Evolutionary conservation across 2,888 invertebrate genomes (phyloP).

Genomic region (Stenchaetothrips biformis): DNA sequence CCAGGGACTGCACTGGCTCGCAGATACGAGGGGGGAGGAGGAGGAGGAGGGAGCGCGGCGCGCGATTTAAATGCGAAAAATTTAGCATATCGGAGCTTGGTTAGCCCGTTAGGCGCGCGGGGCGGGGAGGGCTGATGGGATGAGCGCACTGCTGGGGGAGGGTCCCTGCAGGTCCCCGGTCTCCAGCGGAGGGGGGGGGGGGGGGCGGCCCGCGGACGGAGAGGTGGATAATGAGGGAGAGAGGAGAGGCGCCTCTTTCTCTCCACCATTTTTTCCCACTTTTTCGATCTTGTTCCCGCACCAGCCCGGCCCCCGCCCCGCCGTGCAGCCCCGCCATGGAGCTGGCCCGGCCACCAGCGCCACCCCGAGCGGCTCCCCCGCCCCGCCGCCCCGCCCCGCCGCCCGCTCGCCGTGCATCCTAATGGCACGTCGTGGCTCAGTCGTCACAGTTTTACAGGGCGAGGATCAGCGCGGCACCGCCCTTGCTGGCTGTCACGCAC

Average conservation of each 20-base stretch:
- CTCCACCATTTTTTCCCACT: conserved; percentile 18
- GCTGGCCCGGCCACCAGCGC: too few relatives aligned
- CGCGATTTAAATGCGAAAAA: conserved; percentile 25
- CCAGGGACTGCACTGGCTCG: too few relatives aligned
- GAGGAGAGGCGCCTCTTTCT: conserved; percentile 5
- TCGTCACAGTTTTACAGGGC: neutral
- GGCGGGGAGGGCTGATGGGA: neutral
- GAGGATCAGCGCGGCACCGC: too few relatives aligned
- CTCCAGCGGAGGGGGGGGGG: neutral
- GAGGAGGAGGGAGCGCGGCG: neutral
- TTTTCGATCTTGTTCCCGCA: conserved; percentile 4
- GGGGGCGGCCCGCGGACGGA: neutral
- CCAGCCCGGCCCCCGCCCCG: neutral
- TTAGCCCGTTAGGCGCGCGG: neutral
- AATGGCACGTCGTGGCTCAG: neutral
- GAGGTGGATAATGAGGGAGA: conserved; percentile 18
- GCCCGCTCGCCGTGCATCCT: neutral
- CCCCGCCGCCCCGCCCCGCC: neutral
- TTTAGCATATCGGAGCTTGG: conserved; percentile 1
- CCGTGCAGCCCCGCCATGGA: neutral
- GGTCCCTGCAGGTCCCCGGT: too few relatives aligned
- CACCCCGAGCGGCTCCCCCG: neutral
- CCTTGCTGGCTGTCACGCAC: too few relatives aligned
- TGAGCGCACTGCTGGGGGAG: neutral
- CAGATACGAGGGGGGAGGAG: neutral